A percentile compares a stretch with the other conserved stretches of the same genome.
Evolutionary conservation across 1,140 invertebrate genomes (phyloP).

Genomic region (Ridgeia piscesae): DNA sequence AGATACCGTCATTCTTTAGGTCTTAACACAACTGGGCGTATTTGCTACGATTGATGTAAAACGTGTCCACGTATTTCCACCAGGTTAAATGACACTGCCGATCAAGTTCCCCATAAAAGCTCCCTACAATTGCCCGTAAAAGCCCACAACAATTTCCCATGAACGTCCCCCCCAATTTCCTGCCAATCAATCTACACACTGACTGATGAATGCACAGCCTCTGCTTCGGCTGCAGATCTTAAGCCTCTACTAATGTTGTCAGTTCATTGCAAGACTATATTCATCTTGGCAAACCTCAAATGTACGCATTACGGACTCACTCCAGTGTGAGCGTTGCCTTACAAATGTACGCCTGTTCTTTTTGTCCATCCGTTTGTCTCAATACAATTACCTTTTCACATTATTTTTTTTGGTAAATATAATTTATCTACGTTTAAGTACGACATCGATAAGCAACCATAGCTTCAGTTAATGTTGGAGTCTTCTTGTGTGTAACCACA

Average conservation of each 20-base stretch:
- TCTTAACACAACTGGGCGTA: too few species aligned
- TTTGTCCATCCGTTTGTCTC: neutral
- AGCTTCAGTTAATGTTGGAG: too few species aligned
- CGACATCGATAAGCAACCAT: too few species aligned
- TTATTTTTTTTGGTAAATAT: neutral
- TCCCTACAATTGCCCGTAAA: neutral
- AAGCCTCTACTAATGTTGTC: neutral
- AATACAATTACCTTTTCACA: neutral
- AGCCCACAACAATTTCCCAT: neutral
- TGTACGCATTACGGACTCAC: neutral
- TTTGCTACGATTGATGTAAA: too few species aligned
- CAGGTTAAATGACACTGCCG: neutral
- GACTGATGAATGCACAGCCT: neutral
- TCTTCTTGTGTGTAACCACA: too few species aligned
- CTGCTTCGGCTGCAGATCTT: neutral
- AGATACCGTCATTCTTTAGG: too few species aligned
- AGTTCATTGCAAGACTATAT: neutral
- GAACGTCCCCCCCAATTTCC: neutral
- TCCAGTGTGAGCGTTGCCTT: neutral
- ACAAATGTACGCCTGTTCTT: neutral
- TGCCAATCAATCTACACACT: neutral
- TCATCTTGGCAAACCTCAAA: neutral
- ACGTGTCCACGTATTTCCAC: too few species aligned
- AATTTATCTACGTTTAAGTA: neutral
- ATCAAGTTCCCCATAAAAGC: neutral